Percentiles rank a stretch among this genome's conserved stretches.
Conservation (phyloP, 1,140 invertebrate genomes). For the Marisa cornuarietis region DNA sequence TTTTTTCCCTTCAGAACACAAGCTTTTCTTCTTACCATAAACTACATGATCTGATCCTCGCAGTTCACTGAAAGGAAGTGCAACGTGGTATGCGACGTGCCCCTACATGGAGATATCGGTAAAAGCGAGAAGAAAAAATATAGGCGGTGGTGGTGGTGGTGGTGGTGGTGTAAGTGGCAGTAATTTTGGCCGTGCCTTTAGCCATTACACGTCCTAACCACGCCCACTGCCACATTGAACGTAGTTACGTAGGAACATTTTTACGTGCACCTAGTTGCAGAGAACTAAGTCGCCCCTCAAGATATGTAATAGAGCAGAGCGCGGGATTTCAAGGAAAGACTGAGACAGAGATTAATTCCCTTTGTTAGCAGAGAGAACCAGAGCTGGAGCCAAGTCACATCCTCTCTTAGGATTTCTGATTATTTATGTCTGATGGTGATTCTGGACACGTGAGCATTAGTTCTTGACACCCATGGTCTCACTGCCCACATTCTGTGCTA, state of each 20-base stretch:
- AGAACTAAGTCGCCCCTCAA: not conserved
- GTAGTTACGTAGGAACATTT: not conserved
- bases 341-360: too few species aligned
- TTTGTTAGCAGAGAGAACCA: too few species aligned
- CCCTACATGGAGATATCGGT: not conserved
- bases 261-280: not conserved
- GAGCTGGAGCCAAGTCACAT: too few species aligned
- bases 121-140: not conserved
- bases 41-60: not conserved
- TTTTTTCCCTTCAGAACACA: not conserved
- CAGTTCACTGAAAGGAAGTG: not conserved
- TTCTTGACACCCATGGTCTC: too few species aligned
- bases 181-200: not conserved
- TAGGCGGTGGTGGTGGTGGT: not conserved
- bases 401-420: too few species aligned
- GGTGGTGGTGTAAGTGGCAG: not conserved
- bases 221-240: not conserved
- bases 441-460: too few species aligned
- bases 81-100: not conserved
- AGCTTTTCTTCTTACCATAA: not conserved
- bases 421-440: too few species aligned
- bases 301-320: not conserved
- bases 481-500: too few species aligned
- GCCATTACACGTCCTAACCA: not conserved
- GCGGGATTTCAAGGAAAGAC: not conserved